These are phyloP conservation scores for Lates japonicus DNA, from an alignment of 2,797 vertebrate species.

Conservation along the genomic window DNA sequence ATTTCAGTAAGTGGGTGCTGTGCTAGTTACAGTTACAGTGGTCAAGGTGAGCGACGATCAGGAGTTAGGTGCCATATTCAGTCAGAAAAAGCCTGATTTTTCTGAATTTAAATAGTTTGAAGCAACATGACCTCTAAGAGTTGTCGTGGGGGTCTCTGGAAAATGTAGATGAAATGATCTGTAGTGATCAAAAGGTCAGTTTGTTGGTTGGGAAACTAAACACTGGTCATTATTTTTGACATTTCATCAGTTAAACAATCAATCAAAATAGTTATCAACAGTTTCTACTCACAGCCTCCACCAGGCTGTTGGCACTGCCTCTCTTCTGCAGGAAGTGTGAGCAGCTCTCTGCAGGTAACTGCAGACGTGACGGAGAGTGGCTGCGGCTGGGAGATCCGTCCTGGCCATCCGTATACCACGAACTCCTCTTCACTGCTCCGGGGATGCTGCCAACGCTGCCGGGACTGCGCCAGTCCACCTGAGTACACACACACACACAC, in stretches of 20 bases:
- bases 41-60: no score
- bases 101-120: not conserved
- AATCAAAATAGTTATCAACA: not conserved
- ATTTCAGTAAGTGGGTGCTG: not conserved
- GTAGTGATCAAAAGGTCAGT: no score
- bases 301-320: constrained; percentile 95
- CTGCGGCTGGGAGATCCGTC: constrained; percentile 85
- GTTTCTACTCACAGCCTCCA: constrained; percentile 93
- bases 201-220: not conserved
- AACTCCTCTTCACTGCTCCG: constrained; percentile 90
- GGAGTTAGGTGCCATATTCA: no score
- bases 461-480: constrained; percentile 91
- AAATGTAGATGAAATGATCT: not conserved
- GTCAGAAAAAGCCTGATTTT: not conserved
- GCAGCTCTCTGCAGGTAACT: constrained; percentile 88
- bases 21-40: no score
- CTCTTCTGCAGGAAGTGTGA: constrained; percentile 91
- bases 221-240: not conserved
- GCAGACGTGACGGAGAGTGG: constrained; percentile 91
- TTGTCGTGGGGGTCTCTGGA: not conserved
- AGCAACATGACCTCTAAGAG: no score
- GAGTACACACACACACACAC: constrained; percentile 32
- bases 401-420: constrained; percentile 93
- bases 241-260: not conserved
- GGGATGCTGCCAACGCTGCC: constrained; percentile 91